A percentile compares a stretch with the other conserved stretches of the same genome.
These are phyloP conservation scores for Patiria pectinifera DNA, from an alignment of 53 echinoderm and acorn worm genomes.

Conservation along the genomic window DNA sequence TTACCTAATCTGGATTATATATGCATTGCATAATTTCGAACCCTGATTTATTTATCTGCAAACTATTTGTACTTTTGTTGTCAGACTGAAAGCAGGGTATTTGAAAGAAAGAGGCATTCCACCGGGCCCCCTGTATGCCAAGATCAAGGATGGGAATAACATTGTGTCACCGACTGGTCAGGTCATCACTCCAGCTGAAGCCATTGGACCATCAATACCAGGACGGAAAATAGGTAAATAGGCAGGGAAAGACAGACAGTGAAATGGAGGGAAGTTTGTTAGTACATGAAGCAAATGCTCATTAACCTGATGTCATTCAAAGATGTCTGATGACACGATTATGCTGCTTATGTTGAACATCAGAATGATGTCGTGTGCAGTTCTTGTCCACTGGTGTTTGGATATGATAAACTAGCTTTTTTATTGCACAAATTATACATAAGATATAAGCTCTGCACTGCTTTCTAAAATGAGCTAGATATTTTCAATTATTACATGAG, in stretches of 20 bases:
- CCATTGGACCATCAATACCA: constrained; percentile 71
- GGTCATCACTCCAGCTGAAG: constrained; percentile 70
- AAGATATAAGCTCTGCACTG: too few species aligned
- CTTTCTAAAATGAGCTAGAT: too few species aligned
- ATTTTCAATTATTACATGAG: too few species aligned
- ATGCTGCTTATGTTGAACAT: too few species aligned
- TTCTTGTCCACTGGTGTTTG: too few species aligned
- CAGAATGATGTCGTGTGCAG: too few species aligned
- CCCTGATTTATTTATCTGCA: too few species aligned
- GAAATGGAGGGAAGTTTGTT: background rate
- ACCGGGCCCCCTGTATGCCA: constrained; percentile 78
- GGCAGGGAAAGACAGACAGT: background rate
- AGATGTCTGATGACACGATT: too few species aligned
- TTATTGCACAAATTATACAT: too few species aligned
- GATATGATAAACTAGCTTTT: too few species aligned
- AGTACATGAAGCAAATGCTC: background rate
- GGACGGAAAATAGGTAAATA: constrained; percentile 85
- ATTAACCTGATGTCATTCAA: too few species aligned
- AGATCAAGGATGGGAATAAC: constrained; percentile 72
- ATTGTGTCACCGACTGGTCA: constrained; percentile 67
- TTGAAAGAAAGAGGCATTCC: constrained; percentile 69
- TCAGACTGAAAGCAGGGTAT: constrained; percentile 67
- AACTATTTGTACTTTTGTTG: background rate
- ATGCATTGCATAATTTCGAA: background rate
- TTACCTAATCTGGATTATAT: too few species aligned